Evolutionary conservation across 1,140 invertebrate species (phyloP).

Genomic region (Anoplophora glabripennis): DNA sequence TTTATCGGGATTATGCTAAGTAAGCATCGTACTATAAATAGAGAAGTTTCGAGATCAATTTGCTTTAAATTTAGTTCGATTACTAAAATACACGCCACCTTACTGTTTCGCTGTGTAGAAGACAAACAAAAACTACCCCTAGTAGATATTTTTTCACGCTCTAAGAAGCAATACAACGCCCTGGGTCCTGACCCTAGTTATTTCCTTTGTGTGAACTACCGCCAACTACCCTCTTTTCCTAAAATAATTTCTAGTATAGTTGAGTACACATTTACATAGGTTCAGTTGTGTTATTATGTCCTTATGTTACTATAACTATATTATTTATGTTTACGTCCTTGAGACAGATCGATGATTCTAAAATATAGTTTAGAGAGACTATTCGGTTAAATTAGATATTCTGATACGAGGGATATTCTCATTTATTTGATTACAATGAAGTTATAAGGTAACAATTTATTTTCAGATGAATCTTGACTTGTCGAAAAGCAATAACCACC

Average conservation of each 20-base stretch:
- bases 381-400: too few species aligned
- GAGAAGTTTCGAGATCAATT: constrained; percentile 6
- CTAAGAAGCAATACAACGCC: constrained; percentile 10
- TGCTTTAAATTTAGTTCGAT: constrained; percentile 11
- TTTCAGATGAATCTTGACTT: constrained; percentile 2
- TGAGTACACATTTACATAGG: too few species aligned
- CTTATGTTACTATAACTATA: too few species aligned
- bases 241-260: too few species aligned
- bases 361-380: too few species aligned
- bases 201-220: constrained; percentile 4
- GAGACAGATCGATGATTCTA: too few species aligned
- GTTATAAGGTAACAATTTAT: not conserved
- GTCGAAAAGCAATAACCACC: constrained; percentile 13
- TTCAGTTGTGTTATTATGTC: too few species aligned
- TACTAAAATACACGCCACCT: constrained; percentile 14
- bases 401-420: too few species aligned
- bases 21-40: constrained; percentile 1
- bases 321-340: too few species aligned
- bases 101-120: constrained; percentile 10
- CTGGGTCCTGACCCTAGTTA: constrained; percentile 1
- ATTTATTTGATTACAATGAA: too few species aligned
- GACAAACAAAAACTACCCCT: constrained; percentile 10
- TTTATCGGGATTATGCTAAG: too few species aligned
- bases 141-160: constrained; percentile 7
- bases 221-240: too few species aligned